These are phyloP conservation scores for Nebria salina DNA, from an alignment of 2,888 invertebrate species.

Conservation along the genomic window DNA sequence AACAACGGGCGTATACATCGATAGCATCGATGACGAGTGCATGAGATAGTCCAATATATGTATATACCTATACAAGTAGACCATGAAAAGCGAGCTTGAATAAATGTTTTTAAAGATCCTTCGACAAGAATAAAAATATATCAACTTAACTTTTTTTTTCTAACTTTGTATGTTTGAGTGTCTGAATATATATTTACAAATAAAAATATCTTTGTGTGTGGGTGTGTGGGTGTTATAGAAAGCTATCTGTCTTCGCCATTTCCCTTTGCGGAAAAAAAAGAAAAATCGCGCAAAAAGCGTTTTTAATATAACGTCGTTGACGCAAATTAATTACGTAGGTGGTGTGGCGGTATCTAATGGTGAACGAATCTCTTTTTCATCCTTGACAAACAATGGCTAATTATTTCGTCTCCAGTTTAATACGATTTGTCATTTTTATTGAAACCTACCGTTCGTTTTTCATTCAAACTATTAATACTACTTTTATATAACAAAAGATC, in stretches of 20 bases:
- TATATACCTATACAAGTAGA: too few species aligned
- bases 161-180: too few species aligned
- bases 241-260: background rate
- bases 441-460: background rate
- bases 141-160: too few species aligned
- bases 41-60: too few species aligned
- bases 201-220: background rate
- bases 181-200: too few species aligned
- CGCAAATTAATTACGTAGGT: constrained; percentile 41
- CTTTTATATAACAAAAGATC: too few species aligned
- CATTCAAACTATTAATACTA: background rate
- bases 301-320: constrained; percentile 30
- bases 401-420: background rate
- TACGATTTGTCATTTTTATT: background rate
- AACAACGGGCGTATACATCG: constrained; percentile 18
- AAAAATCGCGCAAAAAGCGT: constrained; percentile 5
- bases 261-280: background rate
- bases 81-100: too few species aligned
- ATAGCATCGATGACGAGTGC: too few species aligned
- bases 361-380: background rate
- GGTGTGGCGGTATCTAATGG: constrained; percentile 24
- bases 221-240: background rate
- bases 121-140: too few species aligned
- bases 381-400: background rate
- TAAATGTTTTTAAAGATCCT: too few species aligned